These are phyloP conservation scores for Ameiurus melas DNA, from an alignment of 2,113 vertebrate genomes.

Conservation along the genomic window DNA sequence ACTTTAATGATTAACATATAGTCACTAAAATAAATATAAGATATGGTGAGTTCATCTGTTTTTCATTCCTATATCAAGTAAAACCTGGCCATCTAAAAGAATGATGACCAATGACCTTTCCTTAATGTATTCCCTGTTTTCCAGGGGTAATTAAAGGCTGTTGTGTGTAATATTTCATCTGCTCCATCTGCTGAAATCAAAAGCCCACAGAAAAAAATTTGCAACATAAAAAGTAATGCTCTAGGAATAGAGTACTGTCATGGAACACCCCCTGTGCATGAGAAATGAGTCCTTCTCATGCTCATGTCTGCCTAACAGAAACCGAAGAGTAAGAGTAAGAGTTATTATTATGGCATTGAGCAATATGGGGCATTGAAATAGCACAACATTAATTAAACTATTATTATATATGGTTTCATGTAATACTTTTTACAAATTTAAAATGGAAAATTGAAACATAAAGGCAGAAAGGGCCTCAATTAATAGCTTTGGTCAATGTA, in stretches of 20 bases:
- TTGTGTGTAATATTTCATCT: conserved; percentile 31
- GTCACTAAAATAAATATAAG: not conserved
- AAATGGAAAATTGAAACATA: not conserved
- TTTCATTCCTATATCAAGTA: not conserved
- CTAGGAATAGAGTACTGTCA: conserved; percentile 46
- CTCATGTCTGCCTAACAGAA: conserved; percentile 27
- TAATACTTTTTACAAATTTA: conserved; percentile 4
- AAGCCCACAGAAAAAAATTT: conserved; percentile 31
- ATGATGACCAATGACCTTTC: conserved; percentile 11
- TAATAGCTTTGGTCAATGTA: not conserved
- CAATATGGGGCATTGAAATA: conserved; percentile 25
- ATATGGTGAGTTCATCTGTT: not conserved
- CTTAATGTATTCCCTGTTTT: conserved; percentile 32
- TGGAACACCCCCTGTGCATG: conserved; percentile 42
- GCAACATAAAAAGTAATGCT: conserved; percentile 39
- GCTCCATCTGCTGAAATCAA: conserved; percentile 48
- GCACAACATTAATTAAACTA: conserved; percentile 5
- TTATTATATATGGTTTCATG: conserved; percentile 17
- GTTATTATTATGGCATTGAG: conserved; percentile 28
- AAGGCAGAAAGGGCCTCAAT: not conserved
- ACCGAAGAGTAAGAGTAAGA: conserved; percentile 27
- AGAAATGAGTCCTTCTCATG: conserved; percentile 51
- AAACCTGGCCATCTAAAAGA: conserved; percentile 9
- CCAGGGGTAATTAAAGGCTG: conserved; percentile 37
- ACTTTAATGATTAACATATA: conserved; percentile 3